Base-by-base conservation (phyloP, 2,888 invertebrate species). In the Lypha dubia region DNA sequence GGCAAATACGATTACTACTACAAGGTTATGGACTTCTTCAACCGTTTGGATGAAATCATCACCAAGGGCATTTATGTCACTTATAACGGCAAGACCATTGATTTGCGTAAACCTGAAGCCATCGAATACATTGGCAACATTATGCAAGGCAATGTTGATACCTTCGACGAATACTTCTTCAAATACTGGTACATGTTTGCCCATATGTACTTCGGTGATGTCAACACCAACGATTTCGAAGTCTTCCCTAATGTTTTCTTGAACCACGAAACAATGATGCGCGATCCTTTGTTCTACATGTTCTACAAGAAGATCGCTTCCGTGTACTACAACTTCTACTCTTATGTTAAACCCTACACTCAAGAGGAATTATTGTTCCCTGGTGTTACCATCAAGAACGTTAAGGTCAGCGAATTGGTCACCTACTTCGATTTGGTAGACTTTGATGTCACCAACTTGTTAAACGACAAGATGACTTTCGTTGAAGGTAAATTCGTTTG, bases 391-490 rank as follows among this genome's bases (percentile, higher is more conserved):
- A 93, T 96, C 86, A 94, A 94, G 86, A 93, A 94, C 41, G 93
- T 95, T 3, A 91, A 93, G 9, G 93, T 95, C 17, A 95, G 95
- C 89, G 94, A 95, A 84, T 92, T 96, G n/a, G 91, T 93, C n/a
- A 96, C 96, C 9, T 95, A 94, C 93, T 95, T 95, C 88, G 95
- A 96, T 87, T 93, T 94, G 88, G 94, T 94, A 87, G 93, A 95
- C 73, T 92, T 94, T 88, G 94, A 95, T 87, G 94, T 95, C 86
- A 94, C 94, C 87, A 95, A 95, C 87, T 94, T 85, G 92, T 94
- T 68, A 89, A 92, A 92, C 44, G 94, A 94, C 88, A 88, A 93
- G 28, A 93, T 93, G 88, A 93, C 93, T 87, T 92, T 92, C 35
- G 92, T 89, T 44, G 92, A 93, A 63, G 93, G 88, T 56, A 84